Base-by-base conservation (phyloP, 2,113 vertebrate genomes). In the Hemibagrus wyckioides region DNA sequence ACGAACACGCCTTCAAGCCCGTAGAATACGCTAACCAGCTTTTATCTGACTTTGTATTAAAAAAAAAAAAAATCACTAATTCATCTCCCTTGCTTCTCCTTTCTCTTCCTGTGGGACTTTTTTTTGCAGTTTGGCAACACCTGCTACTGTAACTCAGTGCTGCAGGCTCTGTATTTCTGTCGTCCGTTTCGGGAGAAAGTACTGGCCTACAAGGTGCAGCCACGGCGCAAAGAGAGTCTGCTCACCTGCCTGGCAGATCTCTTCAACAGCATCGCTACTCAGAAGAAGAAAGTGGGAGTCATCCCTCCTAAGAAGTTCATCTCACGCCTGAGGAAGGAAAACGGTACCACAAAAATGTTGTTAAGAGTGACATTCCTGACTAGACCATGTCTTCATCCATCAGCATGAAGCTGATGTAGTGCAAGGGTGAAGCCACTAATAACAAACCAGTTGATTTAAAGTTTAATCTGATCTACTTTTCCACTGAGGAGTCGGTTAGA, bases 111-210 rank as follows among this genome's bases (percentile, higher is more conserved):
- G 36, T 39, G 39, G 17, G 57, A 25, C 13, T 25, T n/a, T 28
- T 28, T 83, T 13, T 73, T 61, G n/a, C 84, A 98, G 97, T 98
- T 98, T 89, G 97, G 97, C 87, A 98, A 98, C 93, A 98, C 97
- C 92, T 98, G 97, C 95, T 98, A 98, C 95, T 98, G 97, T 94
- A 98, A 98, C 94, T 98, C 97, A 0, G 97, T 98, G 93, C 94
- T 98, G 90, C 97, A 98, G 94, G 97, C 97, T 69, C 95, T 98
- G 93, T 98, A 98, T 90, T 98, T 98, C 92, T 98, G 97, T 85
- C 96, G 97, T 39, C 97, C 97, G 0, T 98, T 98, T 93, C 96
- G 97, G 88, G 97, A 98, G 91, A 98, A 98, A 89, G 97, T 98
- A 84, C 88, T 98, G 95, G 97, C 97, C 0, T 98, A 98, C 92